Evolutionary conservation across 2,888 invertebrate species (phyloP).

Genomic region (Dasypolia templi): DNA sequence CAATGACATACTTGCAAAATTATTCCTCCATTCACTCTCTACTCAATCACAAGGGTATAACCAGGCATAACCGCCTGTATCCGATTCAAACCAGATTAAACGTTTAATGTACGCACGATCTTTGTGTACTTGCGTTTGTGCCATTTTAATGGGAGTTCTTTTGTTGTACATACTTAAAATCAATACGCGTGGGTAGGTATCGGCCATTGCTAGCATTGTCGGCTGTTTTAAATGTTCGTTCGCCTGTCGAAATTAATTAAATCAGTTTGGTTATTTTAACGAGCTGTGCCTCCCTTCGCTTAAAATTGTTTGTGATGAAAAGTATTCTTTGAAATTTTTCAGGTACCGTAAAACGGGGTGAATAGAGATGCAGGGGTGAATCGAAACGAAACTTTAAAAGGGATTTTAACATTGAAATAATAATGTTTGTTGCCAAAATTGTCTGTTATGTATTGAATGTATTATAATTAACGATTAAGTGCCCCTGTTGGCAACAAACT

Average conservation of each 20-base stretch:
- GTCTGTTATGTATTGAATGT: no score
- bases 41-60: slow-evolving; percentile 37
- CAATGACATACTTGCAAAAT: not conserved
- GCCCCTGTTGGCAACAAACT: no score
- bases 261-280: slow-evolving; percentile 33
- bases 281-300: not conserved
- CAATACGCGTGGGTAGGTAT: slow-evolving; percentile 34
- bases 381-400: no score
- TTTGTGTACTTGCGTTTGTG: slow-evolving; percentile 52
- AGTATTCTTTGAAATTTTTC: not conserved
- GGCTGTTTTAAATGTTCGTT: slow-evolving; percentile 31
- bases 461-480: no score
- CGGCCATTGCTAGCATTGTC: slow-evolving; percentile 15
- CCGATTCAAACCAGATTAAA: slow-evolving; percentile 60
- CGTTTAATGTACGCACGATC: slow-evolving; percentile 65
- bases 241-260: slow-evolving; percentile 20
- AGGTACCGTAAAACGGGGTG: no score
- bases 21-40: slow-evolving; percentile 16
- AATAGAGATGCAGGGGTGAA: no score
- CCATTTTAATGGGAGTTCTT: slow-evolving; percentile 54
- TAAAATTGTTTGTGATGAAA: not conserved
- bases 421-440: no score
- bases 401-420: no score
- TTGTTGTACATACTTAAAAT: slow-evolving; percentile 11
- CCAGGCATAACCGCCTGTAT: slow-evolving; percentile 47